These are phyloP conservation scores for Hemibagrus wyckioides DNA, from an alignment of 2,113 vertebrate genomes.

Conservation along the genomic window DNA sequence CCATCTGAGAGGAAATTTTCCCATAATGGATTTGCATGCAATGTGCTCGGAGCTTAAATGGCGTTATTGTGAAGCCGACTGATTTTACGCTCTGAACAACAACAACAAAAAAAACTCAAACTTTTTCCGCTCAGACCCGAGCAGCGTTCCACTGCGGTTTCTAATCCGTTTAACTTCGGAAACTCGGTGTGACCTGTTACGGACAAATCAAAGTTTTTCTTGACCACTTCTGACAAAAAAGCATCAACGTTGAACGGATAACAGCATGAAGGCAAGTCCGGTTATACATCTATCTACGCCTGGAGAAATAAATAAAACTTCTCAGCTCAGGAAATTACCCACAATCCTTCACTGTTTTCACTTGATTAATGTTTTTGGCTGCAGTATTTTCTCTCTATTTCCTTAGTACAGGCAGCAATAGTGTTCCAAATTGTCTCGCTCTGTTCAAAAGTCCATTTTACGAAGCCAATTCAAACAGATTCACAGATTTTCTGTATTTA, in stretches of 20 bases:
- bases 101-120: background rate
- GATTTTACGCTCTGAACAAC: background rate
- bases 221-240: background rate
- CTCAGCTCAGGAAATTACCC: background rate
- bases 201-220: background rate
- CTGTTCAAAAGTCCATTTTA: background rate
- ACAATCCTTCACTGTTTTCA: background rate
- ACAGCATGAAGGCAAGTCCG: background rate
- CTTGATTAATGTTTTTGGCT: background rate
- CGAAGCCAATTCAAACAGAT: background rate
- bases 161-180: background rate
- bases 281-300: background rate
- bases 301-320: background rate
- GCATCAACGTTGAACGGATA: background rate
- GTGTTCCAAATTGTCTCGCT: background rate
- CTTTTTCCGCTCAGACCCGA: background rate
- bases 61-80: background rate
- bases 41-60: background rate
- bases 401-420: background rate
- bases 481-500: background rate
- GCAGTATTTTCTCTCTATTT: background rate
- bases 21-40: background rate
- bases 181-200: background rate
- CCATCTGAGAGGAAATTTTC: conserved; percentile 17
- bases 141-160: background rate